phyloP scores from a whole-genome alignment of 2,113 vertebrate genomes.

The Xiphophorus maculatus region DNA sequence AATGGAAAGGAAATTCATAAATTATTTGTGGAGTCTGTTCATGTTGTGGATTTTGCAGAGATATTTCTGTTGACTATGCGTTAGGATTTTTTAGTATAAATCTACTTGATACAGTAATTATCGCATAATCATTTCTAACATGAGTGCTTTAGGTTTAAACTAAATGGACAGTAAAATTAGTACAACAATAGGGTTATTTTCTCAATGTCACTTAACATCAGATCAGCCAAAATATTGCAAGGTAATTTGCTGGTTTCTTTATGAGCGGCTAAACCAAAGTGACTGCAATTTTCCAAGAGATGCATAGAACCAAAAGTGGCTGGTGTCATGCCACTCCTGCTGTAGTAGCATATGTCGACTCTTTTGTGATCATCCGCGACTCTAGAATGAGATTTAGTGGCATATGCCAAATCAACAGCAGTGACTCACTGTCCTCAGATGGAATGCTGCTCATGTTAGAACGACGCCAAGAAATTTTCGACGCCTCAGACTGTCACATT shows the following conservation, averaged over 20 bases:
- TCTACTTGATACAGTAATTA: background rate
- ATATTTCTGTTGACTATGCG: background rate
- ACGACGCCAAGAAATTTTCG: background rate
- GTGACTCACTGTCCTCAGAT: background rate
- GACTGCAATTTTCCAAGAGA: background rate
- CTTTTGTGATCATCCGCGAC: background rate
- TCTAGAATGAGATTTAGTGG: background rate
- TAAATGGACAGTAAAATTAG: background rate
- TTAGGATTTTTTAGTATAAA: background rate
- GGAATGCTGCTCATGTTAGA: background rate
- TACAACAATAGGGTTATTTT: background rate
- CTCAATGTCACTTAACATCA: background rate
- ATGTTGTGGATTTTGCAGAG: slow-evolving; percentile 4
- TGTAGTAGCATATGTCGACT: background rate
- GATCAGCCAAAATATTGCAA: background rate
- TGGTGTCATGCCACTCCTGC: slow-evolving; percentile 1
- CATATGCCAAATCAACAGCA: background rate
- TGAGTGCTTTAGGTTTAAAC: background rate
- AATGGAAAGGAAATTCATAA: slow-evolving; percentile 1
- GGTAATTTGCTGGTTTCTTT: background rate
- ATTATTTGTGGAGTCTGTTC: background rate
- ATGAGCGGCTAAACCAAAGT: background rate
- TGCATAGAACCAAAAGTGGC: background rate
- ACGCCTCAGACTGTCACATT: background rate
- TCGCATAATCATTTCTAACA: background rate